Percentiles rank a stretch among this genome's conserved stretches.
phyloP scores from a whole-genome alignment of 2,113 vertebrate species.

The Misgurnus anguillicaudatus region DNA sequence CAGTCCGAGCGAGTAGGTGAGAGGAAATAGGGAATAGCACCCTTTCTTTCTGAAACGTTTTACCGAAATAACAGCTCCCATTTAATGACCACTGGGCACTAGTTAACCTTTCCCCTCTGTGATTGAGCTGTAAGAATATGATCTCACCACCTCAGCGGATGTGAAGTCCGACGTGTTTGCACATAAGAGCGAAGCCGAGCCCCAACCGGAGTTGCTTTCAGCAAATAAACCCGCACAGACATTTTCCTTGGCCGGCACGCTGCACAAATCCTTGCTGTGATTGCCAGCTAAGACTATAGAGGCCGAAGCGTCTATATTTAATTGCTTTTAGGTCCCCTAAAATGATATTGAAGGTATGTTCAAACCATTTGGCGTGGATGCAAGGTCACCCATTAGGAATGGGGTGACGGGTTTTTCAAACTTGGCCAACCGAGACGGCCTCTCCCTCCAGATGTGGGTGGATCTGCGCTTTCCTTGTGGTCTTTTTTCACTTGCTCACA shows the following conservation, averaged over 20 bases:
- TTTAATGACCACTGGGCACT: constrained; percentile 49
- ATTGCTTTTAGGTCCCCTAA: constrained; percentile 49
- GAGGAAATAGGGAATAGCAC: constrained; percentile 43
- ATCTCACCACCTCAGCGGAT: constrained; percentile 45
- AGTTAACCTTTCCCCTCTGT: constrained; percentile 43
- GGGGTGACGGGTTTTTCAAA: constrained; percentile 36
- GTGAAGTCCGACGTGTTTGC: constrained; percentile 51
- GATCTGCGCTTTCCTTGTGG: constrained; percentile 1
- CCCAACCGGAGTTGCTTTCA: constrained; percentile 45
- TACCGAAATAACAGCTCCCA: constrained; percentile 57
- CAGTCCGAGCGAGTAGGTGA: constrained; percentile 48
- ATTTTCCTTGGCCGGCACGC: constrained; percentile 61
- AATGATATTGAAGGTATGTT: constrained; percentile 39
- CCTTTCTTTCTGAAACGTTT: constrained; percentile 47
- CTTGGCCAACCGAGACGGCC: constrained; percentile 16
- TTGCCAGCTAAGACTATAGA: constrained; percentile 54
- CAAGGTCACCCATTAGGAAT: constrained; percentile 28
- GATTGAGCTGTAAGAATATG: constrained; percentile 40
- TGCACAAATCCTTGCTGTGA: constrained; percentile 51
- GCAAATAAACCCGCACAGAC: constrained; percentile 60
- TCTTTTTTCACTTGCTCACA: constrained; percentile 13
- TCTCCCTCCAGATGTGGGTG: constrained; percentile 50
- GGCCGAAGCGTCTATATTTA: constrained; percentile 53
- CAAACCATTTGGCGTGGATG: constrained; percentile 46
- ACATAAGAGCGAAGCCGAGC: constrained; percentile 54